These are phyloP conservation scores for Bufo bufo DNA, from an alignment of 2,113 vertebrate species.

Conservation along the genomic window DNA sequence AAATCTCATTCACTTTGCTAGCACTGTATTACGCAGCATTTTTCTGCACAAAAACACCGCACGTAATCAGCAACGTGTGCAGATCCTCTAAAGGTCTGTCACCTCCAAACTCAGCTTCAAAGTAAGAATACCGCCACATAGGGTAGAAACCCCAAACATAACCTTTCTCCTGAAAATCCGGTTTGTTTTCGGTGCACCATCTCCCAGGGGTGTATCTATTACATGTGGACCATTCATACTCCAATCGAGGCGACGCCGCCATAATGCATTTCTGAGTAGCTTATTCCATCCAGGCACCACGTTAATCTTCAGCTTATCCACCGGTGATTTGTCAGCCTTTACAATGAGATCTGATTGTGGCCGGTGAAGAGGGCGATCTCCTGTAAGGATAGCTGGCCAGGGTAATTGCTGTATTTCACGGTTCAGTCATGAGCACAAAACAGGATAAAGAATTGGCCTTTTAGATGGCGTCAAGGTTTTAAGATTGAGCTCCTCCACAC, in stretches of 20 bases:
- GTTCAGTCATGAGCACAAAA: conserved; percentile 1
- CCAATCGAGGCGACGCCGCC: background rate
- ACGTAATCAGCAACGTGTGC: too few relatives aligned
- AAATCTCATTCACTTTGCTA: too few relatives aligned
- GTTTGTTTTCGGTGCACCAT: too few relatives aligned
- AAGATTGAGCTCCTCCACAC: too few relatives aligned
- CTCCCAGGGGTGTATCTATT: background rate
- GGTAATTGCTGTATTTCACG: conserved; percentile 27
- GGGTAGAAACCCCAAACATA: too few relatives aligned
- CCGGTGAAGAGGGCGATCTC: background rate
- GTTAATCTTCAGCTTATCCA: background rate
- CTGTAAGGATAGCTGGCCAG: background rate
- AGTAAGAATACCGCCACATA: too few relatives aligned
- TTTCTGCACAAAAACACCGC: too few relatives aligned
- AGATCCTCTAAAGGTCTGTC: too few relatives aligned
- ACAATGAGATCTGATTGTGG: background rate
- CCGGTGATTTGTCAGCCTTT: background rate
- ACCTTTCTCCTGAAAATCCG: too few relatives aligned
- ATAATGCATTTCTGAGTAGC: background rate
- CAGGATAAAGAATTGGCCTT: background rate
- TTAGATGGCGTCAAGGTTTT: too few relatives aligned
- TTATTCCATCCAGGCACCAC: background rate
- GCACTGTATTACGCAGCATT: too few relatives aligned
- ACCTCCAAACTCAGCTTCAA: too few relatives aligned
- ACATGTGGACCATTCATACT: background rate